Base-by-base conservation (phyloP, 2,797 vertebrate species). In the Crenichthys baileyi region DNA sequence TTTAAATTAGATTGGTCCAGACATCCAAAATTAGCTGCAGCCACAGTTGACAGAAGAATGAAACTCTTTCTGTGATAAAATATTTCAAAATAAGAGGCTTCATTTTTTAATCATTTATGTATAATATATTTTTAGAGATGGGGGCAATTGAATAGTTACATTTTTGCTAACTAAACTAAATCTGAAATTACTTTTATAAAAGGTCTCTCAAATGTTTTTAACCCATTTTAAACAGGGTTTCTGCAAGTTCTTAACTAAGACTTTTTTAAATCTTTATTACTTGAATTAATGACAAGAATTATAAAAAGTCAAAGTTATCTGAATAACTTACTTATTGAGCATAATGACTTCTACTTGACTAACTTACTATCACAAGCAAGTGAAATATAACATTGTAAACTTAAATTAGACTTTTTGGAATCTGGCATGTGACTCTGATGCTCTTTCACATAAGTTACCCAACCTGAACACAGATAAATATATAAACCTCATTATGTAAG, bases 1-100 rank as follows among this genome's bases (percentile, higher is more conserved):
- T 82, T 85, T 82, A 90, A 83, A 72, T 70, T 68, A 2, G 7
- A 75, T 75, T 39, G 77, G 78, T 87, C 81, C 82, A 84, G 67
- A 60, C 61, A 73, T 80, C 76, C 84, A 72, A 72, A 90, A 81
- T 83, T 79, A 90, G 84, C 79, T 75, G 82, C 77, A 79, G 81
- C 78, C 80, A 36, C 31, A 76, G 79, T 72, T 75, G 78, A 61
- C 77, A 46, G 15, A 29, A 26, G 11, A 4, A 80, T 82, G 53
- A 29, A 71, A 83, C 65, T 46, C 39, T 5, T 24, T 36, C 44
- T 31, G 18, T 9, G 11, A 1, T 56, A 55, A 55, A 61, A 29
- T 29, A 29, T 16, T 29, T 29, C 0, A 61, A 16, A 61, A 31
- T 16, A 18, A 61, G 31, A 53, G 4, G 11, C 4, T 70, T 77